Base-by-base conservation (phyloP, 2,113 vertebrate genomes). In the Laterallus jamaicensis region DNA sequence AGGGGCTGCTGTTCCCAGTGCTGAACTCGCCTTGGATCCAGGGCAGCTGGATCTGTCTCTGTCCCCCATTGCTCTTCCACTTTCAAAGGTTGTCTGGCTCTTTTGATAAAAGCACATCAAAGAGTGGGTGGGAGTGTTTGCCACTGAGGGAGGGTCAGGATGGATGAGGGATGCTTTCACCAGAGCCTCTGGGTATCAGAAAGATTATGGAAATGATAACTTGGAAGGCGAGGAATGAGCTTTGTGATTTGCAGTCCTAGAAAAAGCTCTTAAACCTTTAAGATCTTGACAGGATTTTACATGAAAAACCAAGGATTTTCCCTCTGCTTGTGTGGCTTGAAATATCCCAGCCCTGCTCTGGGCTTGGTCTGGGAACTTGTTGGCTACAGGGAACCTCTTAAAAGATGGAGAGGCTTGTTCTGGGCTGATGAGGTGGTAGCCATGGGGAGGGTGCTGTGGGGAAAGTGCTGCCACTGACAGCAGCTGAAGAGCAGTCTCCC, bases 221-320 rank as follows among this genome's bases (percentile, higher is more conserved):
- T 91, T 0, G 0, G 69, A 89, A 91, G 80, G 80, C 10, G 0
- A 95, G 69, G 66, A 68, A 79, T 50, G 83, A 89, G 86, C 92
- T 92, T 60, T 93, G 76, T 92, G 86, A 92, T 81, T 92, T 89
- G 66, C 75, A 54, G 54, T 71, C 40, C 54, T 77, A 15, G 54
- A 58, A 73, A 66, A 95, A 86, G 64, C 82, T 71, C 88, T 86
- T 86, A 90, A 86, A 91, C 77, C 42, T 90, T 92, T 83, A 82
- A 95, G 83, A 81, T 84, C 80, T 89, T 88, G 88, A 83, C 62
- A 69, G 76, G 76, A 68, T 96, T 88, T 88, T 92, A 55, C 86
- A 62, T n/a, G 44, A 82, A 86, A 93, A 78, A 19, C 7, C 3
- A 3, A 60, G 69, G 86, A 7, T 86, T 86, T 95, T 85, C 71